A percentile compares a stretch with the other conserved stretches of the same genome.
These are phyloP conservation scores for Halcyon smyrnensis DNA, from an alignment of 2,797 vertebrate genomes.

Conservation along the genomic window DNA sequence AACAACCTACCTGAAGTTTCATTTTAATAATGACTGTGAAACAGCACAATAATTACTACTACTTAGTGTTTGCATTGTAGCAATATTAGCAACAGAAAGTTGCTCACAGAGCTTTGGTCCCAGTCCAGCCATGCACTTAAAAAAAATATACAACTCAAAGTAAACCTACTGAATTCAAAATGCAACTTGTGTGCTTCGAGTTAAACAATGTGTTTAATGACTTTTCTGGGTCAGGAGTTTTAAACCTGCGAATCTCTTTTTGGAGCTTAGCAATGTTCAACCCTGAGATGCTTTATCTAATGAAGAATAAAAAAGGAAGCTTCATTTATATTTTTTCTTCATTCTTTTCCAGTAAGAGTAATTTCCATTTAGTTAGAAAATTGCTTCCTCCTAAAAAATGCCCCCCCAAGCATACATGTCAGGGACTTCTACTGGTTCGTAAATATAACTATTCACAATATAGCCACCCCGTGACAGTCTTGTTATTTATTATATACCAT, in stretches of 20 bases:
- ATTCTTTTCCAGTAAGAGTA: not conserved
- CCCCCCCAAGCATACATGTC: not conserved
- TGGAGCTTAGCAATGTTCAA: not conserved
- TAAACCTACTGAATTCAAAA: not conserved
- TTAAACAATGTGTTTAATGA: not conserved
- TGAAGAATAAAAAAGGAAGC: not conserved
- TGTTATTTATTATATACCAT: constrained; percentile 46
- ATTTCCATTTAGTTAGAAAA: constrained; percentile 28
- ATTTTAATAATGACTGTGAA: not conserved
- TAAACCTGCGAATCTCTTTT: not conserved
- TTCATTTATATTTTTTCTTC: not conserved
- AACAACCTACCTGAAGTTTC: not conserved
- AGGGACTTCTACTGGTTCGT: constrained; percentile 4
- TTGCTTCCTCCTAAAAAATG: not conserved
- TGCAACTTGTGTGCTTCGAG: not conserved
- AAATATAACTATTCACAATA: constrained; percentile 16
- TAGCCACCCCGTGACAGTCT: not conserved
- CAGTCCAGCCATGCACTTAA: not conserved
- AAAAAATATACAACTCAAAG: not conserved
- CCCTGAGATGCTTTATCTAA: not conserved
- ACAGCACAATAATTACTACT: not conserved
- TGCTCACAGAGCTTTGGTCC: not conserved
- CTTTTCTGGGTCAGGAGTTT: not conserved
- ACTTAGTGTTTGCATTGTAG: not conserved
- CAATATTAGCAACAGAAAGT: not conserved